These are phyloP conservation scores for Plestiodon gilberti DNA, from an alignment of 2,113 vertebrate genomes.

Conservation along the genomic window DNA sequence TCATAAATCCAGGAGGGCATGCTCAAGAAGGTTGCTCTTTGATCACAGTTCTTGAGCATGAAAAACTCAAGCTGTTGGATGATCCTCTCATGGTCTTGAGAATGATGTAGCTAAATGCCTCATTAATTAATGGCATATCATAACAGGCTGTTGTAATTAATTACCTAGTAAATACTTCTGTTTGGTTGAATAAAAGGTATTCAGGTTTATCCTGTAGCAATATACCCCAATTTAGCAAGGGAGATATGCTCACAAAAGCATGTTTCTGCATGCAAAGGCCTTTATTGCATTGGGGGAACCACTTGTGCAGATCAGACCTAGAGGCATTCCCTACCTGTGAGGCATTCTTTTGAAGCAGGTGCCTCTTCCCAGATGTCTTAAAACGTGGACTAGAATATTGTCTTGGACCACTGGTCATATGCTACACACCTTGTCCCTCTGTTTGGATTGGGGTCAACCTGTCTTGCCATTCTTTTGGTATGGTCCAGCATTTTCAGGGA, in stretches of 20 bases:
- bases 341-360: neutral
- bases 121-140: neutral
- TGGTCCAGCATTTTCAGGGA: conserved; percentile 54
- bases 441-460: neutral
- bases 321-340: neutral
- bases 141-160: neutral
- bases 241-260: neutral
- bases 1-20: neutral
- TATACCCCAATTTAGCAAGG: neutral
- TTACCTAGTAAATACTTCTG: neutral
- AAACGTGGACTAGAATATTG: neutral
- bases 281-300: neutral
- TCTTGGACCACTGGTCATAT: neutral
- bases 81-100: neutral
- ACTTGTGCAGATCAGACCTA: neutral
- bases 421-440: neutral
- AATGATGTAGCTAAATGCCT: neutral
- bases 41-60: conserved; percentile 13
- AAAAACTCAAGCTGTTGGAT: neutral
- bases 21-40: neutral
- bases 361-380: neutral
- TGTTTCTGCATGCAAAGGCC: neutral
- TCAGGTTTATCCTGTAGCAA: neutral
- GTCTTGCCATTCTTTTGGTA: conserved; percentile 21
- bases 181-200: neutral